Percentiles rank a stretch among this genome's conserved stretches.
phyloP scores from a whole-genome alignment of 2,888 invertebrate species.

The Drosophila pseudotakahashii region DNA sequence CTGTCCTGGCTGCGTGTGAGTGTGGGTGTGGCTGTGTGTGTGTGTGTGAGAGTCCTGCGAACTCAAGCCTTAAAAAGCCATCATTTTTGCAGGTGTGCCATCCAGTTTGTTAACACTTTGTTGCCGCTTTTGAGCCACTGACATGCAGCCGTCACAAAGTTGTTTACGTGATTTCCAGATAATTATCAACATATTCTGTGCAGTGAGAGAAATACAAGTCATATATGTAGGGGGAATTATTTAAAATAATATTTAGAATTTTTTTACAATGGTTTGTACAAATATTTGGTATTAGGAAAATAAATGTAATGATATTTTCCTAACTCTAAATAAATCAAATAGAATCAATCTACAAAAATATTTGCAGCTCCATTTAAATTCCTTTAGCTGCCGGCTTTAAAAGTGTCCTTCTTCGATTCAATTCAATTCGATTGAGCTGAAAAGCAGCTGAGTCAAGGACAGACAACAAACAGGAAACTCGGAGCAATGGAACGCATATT shows the following conservation, averaged over 20 bases:
- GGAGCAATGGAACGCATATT: slow-evolving; percentile 68
- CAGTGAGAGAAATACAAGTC: neutral
- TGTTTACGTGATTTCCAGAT: slow-evolving; percentile 45
- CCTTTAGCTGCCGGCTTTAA: neutral
- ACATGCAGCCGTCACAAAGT: slow-evolving; percentile 42
- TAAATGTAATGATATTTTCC: too few species aligned
- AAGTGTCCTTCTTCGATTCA: slow-evolving; percentile 7
- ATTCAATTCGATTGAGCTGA: slow-evolving; percentile 39
- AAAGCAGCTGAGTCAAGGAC: slow-evolving; percentile 46
- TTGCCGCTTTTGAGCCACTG: slow-evolving; percentile 45
- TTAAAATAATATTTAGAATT: too few species aligned
- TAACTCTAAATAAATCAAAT: neutral
- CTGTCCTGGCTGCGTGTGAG: slow-evolving; percentile 39
- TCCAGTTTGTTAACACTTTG: slow-evolving; percentile 23
- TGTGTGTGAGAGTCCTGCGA: slow-evolving; percentile 1
- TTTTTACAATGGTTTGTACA: too few species aligned
- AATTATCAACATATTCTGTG: slow-evolving; percentile 35
- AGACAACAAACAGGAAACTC: slow-evolving; percentile 62
- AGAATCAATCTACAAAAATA: too few species aligned
- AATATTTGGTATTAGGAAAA: too few species aligned
- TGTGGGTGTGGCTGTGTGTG: slow-evolving; percentile 5
- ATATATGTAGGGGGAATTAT: too few species aligned
- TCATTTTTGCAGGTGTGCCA: slow-evolving; percentile 34
- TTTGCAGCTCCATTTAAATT: too few species aligned
- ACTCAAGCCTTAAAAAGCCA: slow-evolving; percentile 26